Evolutionary conservation across 30 jellyfish, hydroid and myxozoan genomes (phyloP), one percentile per base, ranked within the genome.

Genomic region (Chironex yamaguchii): DNA sequence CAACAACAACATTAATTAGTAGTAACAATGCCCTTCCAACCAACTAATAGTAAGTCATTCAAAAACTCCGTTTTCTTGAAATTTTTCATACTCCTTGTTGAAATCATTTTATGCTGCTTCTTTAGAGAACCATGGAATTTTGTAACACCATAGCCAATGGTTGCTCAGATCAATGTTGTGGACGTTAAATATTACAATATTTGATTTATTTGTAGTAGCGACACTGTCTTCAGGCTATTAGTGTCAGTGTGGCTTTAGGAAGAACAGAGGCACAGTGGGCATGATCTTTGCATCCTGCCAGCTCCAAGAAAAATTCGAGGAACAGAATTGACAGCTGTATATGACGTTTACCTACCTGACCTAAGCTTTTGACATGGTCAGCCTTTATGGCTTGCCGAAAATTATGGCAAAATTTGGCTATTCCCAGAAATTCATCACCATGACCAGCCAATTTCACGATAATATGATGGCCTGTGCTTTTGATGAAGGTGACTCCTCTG

Each of bases 121-220:
- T 62, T 62, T 62, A 62, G 25, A 62, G 74, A 23, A 14, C 72
- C 33, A 29, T 35, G 86, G 76, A 69, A 66, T 30, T 69, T 69
- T 69, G 31, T 30, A 6, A 69, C 75, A 69, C 83, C 34, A 71
- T 69, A 69, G 20, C 22, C 31, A 66, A 66, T 28, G 80, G 36
- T 69, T 71, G 36, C 83, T 69, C 31, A 69, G 2, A 17, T 34
- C 36, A 4, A 34, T 69, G 12, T 29, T 17, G 4, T 69, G 76
- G 9, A 69, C 75, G 22, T 34, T 33, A 30, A 71, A 30, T 9
- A 34, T 69, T 2, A 29, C 30, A 9, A 29, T 30, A 34, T 29
- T 69, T 69, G 36, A 30, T 22, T 30, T 69, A 71, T 30, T 69
- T 17, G 76, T 29, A 32, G 75, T 34, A n/a, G 75, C 75, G 25